phyloP scores from a whole-genome alignment of 1,140 invertebrate species.

The Drosophila virilis region DNA sequence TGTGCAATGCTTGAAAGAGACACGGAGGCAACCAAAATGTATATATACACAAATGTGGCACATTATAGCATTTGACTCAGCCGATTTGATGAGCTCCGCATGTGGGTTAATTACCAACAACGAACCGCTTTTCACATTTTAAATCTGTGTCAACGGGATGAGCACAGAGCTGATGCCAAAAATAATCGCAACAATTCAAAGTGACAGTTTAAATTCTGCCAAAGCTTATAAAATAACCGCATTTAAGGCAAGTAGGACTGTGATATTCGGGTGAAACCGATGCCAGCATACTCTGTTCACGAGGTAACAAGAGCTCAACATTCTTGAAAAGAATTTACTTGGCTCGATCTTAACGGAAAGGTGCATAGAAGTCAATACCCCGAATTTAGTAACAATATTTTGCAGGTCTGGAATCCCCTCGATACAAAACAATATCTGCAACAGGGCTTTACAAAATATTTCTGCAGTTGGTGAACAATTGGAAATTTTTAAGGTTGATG shows the following conservation, averaged over 20 bases:
- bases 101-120: constrained; percentile 44
- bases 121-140: constrained; percentile 17
- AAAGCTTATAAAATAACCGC: constrained; percentile 19
- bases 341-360: too few relatives aligned
- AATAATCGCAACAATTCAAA: constrained; percentile 41
- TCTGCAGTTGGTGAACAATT: too few relatives aligned
- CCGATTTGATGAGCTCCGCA: constrained; percentile 12
- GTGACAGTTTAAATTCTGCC: constrained; percentile 25
- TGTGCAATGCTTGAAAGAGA: constrained; percentile 1
- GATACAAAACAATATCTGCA: too few relatives aligned
- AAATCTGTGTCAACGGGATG: constrained; percentile 44
- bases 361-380: too few relatives aligned
- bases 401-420: too few relatives aligned
- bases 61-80: constrained; percentile 18
- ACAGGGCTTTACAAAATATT: too few relatives aligned
- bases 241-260: constrained; percentile 2
- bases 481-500: too few relatives aligned
- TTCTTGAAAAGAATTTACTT: too few relatives aligned
- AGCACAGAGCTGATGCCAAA: constrained; percentile 35
- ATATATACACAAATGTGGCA: constrained; percentile 12
- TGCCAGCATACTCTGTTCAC: background rate
- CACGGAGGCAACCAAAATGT: background rate
- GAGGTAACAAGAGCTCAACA: background rate
- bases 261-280: background rate
- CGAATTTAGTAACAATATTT: too few relatives aligned